These are phyloP conservation scores for Schizothorax lantsangensis DNA, from an alignment of 2,797 vertebrate genomes.

Conservation along the genomic window DNA sequence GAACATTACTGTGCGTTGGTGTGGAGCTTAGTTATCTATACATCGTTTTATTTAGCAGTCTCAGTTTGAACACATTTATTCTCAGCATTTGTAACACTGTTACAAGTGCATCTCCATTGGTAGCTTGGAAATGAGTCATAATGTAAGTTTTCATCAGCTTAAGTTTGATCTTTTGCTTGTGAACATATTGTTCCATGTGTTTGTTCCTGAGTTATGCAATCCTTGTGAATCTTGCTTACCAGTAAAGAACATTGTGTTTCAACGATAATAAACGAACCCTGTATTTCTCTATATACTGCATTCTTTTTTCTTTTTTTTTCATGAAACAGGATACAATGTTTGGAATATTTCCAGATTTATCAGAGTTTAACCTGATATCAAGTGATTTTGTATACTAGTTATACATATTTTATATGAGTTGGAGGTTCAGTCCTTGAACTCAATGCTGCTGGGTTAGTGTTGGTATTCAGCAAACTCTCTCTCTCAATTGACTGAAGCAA, in stretches of 20 bases:
- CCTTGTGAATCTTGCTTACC: neutral
- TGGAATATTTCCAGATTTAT: neutral
- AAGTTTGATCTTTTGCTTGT: neutral
- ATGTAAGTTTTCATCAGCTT: neutral
- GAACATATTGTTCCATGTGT: neutral
- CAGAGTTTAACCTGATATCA: neutral
- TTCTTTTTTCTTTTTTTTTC: neutral
- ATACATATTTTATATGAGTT: neutral
- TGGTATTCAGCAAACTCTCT: neutral
- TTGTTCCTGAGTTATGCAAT: neutral
- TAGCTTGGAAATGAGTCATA: neutral
- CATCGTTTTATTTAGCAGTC: neutral
- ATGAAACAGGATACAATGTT: neutral
- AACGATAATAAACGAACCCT: neutral
- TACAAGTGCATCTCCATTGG: neutral
- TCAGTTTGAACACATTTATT: neutral
- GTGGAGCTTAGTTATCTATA: neutral
- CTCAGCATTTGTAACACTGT: neutral
- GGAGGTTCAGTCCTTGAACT: neutral
- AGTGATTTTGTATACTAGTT: neutral
- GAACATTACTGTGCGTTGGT: neutral
- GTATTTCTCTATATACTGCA: neutral
- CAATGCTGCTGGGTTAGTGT: neutral
- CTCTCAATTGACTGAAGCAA: too few relatives aligned
- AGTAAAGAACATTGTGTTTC: neutral